A percentile compares a stretch with the other conserved stretches of the same genome.
Evolutionary conservation across 2,113 vertebrate species (phyloP).

Genomic region (Misgurnus mizolepis): DNA sequence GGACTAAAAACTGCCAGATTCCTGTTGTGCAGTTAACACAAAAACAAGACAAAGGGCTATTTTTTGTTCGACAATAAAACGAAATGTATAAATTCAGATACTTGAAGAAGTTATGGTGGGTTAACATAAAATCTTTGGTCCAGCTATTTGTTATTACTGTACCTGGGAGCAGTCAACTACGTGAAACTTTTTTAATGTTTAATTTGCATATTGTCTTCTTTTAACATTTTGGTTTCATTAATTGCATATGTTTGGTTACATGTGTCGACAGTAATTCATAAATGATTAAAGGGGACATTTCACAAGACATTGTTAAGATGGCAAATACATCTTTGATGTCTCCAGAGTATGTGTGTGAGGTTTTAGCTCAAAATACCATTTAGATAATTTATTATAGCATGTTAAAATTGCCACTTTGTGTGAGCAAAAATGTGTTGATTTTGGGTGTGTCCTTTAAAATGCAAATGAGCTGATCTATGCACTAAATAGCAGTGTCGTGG

Average conservation of each 20-base stretch:
- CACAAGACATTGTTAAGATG: no score
- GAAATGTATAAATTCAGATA: constrained; percentile 20
- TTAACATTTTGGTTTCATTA: no score
- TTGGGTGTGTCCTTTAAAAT: no score
- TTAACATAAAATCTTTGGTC: constrained; percentile 48
- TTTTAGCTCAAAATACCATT: no score
- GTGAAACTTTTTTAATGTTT: neutral
- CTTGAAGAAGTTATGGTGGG: constrained; percentile 15
- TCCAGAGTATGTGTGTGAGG: no score
- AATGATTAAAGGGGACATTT: neutral
- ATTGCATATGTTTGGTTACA: constrained; percentile 1
- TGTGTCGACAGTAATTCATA: neutral
- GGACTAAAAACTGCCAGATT: neutral
- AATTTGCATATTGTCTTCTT: neutral
- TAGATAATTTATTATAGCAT: no score
- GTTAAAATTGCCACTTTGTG: no score
- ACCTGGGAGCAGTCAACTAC: constrained; percentile 23
- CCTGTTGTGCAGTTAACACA: neutral
- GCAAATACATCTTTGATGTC: no score
- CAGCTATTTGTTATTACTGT: constrained; percentile 32
- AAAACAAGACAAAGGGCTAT: neutral
- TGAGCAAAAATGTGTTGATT: no score
- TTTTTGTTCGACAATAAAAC: no score
- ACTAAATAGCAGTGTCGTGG: no score
- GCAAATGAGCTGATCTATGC: no score